Evolutionary conservation across 2,113 vertebrate genomes (phyloP).

Genomic region (Colinus virginianus): DNA sequence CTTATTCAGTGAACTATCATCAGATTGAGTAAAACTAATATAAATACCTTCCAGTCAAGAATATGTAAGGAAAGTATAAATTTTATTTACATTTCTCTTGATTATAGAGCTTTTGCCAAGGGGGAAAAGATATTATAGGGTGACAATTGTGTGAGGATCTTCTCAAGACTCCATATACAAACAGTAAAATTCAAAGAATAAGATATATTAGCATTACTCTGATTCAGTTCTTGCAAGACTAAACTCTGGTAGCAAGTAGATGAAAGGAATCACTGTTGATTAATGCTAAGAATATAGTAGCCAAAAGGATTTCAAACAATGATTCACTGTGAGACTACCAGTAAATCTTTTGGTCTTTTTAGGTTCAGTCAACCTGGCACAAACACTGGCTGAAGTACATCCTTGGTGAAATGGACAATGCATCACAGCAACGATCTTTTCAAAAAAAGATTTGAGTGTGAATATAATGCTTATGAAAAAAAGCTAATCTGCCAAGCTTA

Average conservation of each 20-base stretch:
- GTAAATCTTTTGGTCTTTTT: not conserved
- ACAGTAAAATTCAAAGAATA: not conserved
- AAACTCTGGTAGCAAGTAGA: slow-evolving; percentile 6
- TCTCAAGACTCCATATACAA: not conserved
- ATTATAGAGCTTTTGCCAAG: not conserved
- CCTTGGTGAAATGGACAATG: not conserved
- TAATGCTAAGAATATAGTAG: slow-evolving; percentile 6
- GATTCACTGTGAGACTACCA: slow-evolving; percentile 13
- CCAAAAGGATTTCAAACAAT: slow-evolving; percentile 19
- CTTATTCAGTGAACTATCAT: not conserved
- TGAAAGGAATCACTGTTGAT: slow-evolving; percentile 48
- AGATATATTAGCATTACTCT: not conserved
- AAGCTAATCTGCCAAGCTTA: not conserved
- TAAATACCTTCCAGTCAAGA: slow-evolving; percentile 14
- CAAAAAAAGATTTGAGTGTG: not conserved
- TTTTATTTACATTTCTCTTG: slow-evolving; percentile 18
- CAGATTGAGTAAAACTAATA: not conserved
- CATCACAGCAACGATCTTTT: not conserved
- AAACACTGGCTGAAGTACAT: not conserved
- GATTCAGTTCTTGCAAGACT: not conserved
- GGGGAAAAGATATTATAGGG: not conserved
- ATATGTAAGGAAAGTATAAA: not conserved
- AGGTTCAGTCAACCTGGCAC: not conserved
- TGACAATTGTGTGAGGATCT: not conserved
- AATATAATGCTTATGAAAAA: not conserved